Evolutionary conservation across 1,140 invertebrate genomes (phyloP), one percentile per base, ranked within the genome.

Genomic region (Drosophila kohkoa): DNA sequence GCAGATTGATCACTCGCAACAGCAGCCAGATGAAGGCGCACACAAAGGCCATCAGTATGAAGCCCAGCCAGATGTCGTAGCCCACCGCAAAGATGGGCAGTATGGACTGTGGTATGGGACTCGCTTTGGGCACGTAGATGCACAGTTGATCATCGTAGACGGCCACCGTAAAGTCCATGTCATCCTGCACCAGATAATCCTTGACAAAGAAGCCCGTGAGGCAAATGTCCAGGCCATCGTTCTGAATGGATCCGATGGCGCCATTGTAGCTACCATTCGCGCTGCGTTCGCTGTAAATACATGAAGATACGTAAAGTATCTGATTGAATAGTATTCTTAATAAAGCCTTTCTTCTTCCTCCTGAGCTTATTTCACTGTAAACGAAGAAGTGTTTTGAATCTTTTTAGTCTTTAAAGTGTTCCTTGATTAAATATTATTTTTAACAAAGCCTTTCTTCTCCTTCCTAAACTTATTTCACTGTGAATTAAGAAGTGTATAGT

Each of bases 181-280:
- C 82, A 35, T 88, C 82, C 6, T 81, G 75, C 30, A 92, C 85
- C 30, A 92, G 57, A 69, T 93, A 93, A 8, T 93, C 92, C 64
- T 93, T 93, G 13, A 93, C 89, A 25, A 93, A 93, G 35, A 91
- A 93, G 2, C 92, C 91, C 25, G 92, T 92, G 15, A 93, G 75
- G 5, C 83, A 83, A 5, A 93, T 86, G 52, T 93, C 92, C 11
- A 83, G 70, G 3, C 85, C 81, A 28, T 86, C 73, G 28, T 81
- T 67, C 1, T 92, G 57, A 2, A 93, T 71, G 4, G 91, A 90
- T 1, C 92, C 92, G 7, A 93, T 69, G 4, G 86, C 82, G 0
- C 93, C 93, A 16, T 92, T 93, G 25, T 85, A 92, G 4, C 75
- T 91, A 5, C 92, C 92, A 75, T 92, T 92, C 0, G 66, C 25